These are phyloP conservation scores for Oceanodroma leucorhoa DNA, from an alignment of 2,797 vertebrate genomes.

Conservation along the genomic window DNA sequence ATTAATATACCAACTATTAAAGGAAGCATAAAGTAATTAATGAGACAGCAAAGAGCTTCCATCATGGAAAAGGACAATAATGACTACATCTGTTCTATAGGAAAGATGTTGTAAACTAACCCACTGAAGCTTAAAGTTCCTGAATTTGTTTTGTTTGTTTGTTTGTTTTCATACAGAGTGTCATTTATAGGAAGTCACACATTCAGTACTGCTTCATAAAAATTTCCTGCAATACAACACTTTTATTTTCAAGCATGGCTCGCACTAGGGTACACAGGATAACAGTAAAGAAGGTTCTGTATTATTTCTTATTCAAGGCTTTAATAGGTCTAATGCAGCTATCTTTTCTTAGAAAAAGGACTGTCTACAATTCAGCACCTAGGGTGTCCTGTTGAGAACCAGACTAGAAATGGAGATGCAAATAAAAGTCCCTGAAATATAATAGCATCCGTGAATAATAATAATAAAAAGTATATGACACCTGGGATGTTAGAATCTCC, in stretches of 20 bases:
- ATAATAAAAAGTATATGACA: neutral
- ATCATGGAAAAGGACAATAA: neutral
- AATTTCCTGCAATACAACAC: neutral
- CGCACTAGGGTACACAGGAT: neutral
- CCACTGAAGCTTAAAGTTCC: neutral
- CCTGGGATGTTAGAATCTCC: neutral
- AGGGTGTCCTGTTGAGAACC: neutral
- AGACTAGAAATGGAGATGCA: neutral
- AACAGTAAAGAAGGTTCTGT: neutral
- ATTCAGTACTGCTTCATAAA: neutral
- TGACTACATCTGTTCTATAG: neutral
- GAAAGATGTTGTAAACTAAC: neutral
- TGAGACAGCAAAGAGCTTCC: neutral
- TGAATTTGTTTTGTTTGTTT: neutral
- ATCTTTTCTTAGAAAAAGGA: neutral
- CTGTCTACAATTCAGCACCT: neutral
- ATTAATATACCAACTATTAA: neutral
- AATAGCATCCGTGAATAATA: neutral
- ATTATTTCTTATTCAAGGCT: neutral
- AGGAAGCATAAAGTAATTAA: neutral
- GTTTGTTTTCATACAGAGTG: neutral
- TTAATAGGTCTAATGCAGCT: neutral
- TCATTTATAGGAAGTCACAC: neutral
- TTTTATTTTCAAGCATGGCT: neutral
- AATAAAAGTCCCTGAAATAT: neutral